Conservation (phyloP, 2,113 vertebrate genomes). For the Asarcornis scutulata region DNA sequence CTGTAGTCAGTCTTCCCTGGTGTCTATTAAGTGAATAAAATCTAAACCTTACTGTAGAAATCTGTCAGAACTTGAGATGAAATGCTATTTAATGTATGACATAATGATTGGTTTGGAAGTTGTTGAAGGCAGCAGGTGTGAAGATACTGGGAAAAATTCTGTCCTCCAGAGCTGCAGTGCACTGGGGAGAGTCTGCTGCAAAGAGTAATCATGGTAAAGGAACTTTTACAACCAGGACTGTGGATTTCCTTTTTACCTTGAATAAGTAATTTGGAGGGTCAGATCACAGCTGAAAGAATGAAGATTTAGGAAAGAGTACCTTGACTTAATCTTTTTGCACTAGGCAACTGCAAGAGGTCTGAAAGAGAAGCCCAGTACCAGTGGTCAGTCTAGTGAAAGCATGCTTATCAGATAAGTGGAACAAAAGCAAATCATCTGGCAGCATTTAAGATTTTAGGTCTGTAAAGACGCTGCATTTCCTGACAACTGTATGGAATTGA, state of each 20-base stretch:
- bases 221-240: not conserved
- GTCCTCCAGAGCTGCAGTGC: not conserved
- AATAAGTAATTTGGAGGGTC: not conserved
- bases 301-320: not conserved
- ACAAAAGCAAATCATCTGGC: not conserved
- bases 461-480: not conserved
- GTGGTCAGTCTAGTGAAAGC: not conserved
- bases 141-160: not conserved
- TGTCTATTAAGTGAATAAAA: not conserved
- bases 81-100: slow-evolving; percentile 33
- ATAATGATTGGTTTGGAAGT: slow-evolving; percentile 49
- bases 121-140: not conserved
- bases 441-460: not conserved
- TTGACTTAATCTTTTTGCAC: not conserved
- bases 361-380: not conserved
- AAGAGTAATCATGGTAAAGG: not conserved
- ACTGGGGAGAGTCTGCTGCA: not conserved
- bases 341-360: not conserved
- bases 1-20: slow-evolving; percentile 16
- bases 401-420: not conserved
- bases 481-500: not conserved
- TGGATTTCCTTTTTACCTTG: not conserved
- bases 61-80: slow-evolving; percentile 38
- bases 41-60: slow-evolving; percentile 9
- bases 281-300: not conserved